A percentile compares a stretch with the other conserved stretches of the same genome.
Conservation (phyloP, 1,140 invertebrate species). For the Galendromus occidentalis region DNA sequence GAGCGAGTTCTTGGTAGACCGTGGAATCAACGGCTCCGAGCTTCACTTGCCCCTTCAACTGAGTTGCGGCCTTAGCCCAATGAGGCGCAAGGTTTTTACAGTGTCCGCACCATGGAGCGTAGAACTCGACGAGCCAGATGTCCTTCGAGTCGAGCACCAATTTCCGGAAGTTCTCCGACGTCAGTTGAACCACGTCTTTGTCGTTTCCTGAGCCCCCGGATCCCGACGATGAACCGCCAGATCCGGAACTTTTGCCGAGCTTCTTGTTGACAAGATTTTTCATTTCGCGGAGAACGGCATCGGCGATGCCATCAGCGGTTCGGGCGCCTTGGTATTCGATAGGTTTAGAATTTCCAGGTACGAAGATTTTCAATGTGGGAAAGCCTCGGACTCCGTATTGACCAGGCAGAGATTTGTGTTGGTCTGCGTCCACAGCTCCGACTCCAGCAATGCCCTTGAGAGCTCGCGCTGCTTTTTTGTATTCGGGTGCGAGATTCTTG, state of each 20-base stretch:
- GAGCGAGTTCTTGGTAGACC: conserved; percentile 53
- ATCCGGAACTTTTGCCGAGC: conserved; percentile 34
- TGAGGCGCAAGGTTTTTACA: conserved; percentile 88
- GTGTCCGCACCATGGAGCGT: conserved; percentile 87
- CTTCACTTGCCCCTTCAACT: conserved; percentile 79
- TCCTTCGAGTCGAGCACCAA: conserved; percentile 71
- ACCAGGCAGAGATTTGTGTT: conserved; percentile 55
- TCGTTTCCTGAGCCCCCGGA: conserved; percentile 24
- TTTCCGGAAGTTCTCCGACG: conserved; percentile 82
- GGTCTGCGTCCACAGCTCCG: conserved; percentile 75
- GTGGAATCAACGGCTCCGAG: conserved; percentile 91
- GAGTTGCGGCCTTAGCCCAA: conserved; percentile 76
- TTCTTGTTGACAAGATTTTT: conserved; percentile 44
- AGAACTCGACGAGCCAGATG: conserved; percentile 91
- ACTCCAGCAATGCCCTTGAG: conserved; percentile 72
- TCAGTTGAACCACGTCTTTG: conserved; percentile 72
- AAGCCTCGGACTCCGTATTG: conserved; percentile 73
- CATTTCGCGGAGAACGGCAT: conserved; percentile 51
- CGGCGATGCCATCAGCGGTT: conserved; percentile 62
- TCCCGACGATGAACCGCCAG: conserved; percentile 18
- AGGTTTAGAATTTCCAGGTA: conserved; percentile 60
- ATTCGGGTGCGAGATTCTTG: conserved; percentile 43
- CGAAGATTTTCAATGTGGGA: conserved; percentile 91
- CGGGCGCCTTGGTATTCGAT: conserved; percentile 65
- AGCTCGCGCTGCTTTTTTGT: conserved; percentile 52